Percentiles rank a stretch among this genome's conserved stretches.
Conservation (phyloP, 2,113 vertebrate genomes). For the Archilochus colubris region DNA sequence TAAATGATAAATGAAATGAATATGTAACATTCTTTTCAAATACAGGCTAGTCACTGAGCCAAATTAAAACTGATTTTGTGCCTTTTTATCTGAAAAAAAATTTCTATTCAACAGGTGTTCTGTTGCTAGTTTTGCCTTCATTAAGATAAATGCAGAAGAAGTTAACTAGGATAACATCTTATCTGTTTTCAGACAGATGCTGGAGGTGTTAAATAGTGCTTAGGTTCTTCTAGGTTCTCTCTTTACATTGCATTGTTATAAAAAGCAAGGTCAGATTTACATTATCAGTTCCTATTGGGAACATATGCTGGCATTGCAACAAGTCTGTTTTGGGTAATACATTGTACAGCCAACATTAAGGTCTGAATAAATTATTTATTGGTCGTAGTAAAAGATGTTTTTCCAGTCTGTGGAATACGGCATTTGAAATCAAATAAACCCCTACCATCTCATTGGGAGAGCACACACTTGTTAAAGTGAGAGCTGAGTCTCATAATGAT, state of each 20-base stretch:
- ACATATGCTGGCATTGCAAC: slow-evolving; percentile 38
- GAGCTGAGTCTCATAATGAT: not conserved
- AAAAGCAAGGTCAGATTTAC: slow-evolving; percentile 65
- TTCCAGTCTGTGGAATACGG: slow-evolving; percentile 9
- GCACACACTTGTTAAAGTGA: not conserved
- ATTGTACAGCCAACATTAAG: slow-evolving; percentile 66
- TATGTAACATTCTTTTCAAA: slow-evolving; percentile 86
- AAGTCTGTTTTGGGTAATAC: slow-evolving; percentile 52
- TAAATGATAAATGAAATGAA: slow-evolving; percentile 99
- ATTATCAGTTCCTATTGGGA: slow-evolving; percentile 49
- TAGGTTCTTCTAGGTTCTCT: slow-evolving; percentile 61
- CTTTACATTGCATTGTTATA: slow-evolving; percentile 53
- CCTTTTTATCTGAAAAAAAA: slow-evolving; percentile 69
- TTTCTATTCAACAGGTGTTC: slow-evolving; percentile 63
- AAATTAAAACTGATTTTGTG: slow-evolving; percentile 78
- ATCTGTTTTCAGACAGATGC: slow-evolving; percentile 65
- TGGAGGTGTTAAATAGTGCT: slow-evolving; percentile 74
- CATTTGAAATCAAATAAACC: slow-evolving; percentile 29
- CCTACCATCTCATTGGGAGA: not conserved
- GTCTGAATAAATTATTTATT: slow-evolving; percentile 72
- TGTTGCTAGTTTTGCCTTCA: slow-evolving; percentile 68
- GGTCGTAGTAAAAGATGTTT: slow-evolving; percentile 46
- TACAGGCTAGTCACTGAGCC: slow-evolving; percentile 75
- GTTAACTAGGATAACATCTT: slow-evolving; percentile 65
- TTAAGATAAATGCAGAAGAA: slow-evolving; percentile 72